phyloP scores from a whole-genome alignment of 2,888 invertebrate species.

The Stratiomys singularior region DNA sequence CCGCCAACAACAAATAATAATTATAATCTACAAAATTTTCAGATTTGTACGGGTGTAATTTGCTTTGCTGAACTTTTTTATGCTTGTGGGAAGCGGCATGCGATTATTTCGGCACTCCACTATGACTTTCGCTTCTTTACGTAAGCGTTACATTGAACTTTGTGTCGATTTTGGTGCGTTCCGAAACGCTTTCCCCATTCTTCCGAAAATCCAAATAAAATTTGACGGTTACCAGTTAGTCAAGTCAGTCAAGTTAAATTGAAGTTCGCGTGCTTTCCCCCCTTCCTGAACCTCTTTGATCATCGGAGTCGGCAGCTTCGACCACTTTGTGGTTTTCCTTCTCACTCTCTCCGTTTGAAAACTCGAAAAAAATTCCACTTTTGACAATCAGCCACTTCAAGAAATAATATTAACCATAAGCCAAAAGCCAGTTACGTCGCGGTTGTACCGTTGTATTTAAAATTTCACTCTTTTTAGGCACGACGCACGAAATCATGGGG shows the following conservation, averaged over 20 bases:
- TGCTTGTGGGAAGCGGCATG: conserved; percentile 16
- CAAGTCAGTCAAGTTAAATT: conserved; percentile 13
- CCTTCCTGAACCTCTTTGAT: neutral
- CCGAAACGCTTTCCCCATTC: conserved; percentile 38
- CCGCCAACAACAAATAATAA: neutral
- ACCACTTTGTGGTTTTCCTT: neutral
- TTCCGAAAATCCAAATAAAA: conserved; percentile 18
- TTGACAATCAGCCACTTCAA: neutral
- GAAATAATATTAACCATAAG: neutral
- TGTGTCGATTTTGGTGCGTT: conserved; percentile 59
- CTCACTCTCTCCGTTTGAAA: neutral
- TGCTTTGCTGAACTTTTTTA: neutral
- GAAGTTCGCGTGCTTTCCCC: neutral
- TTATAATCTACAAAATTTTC: neutral
- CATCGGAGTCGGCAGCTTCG: no score
- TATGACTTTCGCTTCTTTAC: conserved; percentile 50
- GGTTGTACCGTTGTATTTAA: neutral
- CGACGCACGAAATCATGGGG: neutral
- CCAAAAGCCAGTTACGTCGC: conserved; percentile 28
- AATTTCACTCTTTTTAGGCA: conserved; percentile 33
- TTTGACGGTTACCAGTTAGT: conserved; percentile 4
- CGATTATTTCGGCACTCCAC: conserved; percentile 36
- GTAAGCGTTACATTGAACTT: conserved; percentile 55
- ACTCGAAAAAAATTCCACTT: neutral
- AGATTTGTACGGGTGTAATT: neutral